Base-by-base conservation (phyloP, 2,888 invertebrate species). In the Pogonocherus hispidulus region DNA sequence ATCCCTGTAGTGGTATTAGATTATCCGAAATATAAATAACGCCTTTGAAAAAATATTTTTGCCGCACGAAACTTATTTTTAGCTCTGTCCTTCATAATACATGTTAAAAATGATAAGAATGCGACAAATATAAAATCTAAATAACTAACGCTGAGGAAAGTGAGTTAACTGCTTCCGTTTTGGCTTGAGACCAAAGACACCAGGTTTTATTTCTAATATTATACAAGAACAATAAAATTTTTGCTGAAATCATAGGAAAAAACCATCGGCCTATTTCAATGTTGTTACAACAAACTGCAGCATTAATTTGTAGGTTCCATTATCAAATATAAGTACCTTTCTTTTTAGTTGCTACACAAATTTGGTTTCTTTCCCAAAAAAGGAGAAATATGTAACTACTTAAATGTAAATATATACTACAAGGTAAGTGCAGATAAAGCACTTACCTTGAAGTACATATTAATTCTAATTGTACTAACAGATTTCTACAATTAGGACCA, bases 121-220 rank as follows among this genome's bases (percentile, higher is more conserved):
- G 37, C 37, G 37, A 37, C n/a, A 37, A 37, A 37, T 37, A 37
- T 37, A 11, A 37, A 52, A 27, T 52, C 18, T 32, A 19, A 52
- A 52, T 52, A 52, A 52, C 16, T 16, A 32, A 16, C 0, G 18
- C n/a, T 14, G 1, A 9, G 19, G 32, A 18, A 32, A 32, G 16
- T 52, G 20, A 23, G 16, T 52, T 52, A 51, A 51, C 22, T 51
- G 23, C 16, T 51, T 22, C 22, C 27, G 51, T 51, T 51, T 51
- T 51, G 51, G 51, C 51, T 27, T 16, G 27, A 8, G n/a, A 51
- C 51, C 27, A 27, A n/a, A 27, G 5, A 19, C 9, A 27, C 27
- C 27, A 27, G 2, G 16, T 11, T 27, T 23, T 51, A 51, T 51
- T 51, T 23, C 23, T 14, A 16, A 51, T 6, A 51, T n/a, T n/a